Evolutionary conservation across 2,888 invertebrate species (phyloP), one percentile per base, ranked within the genome.

Genomic region (Pristionchus arcanus): DNA sequence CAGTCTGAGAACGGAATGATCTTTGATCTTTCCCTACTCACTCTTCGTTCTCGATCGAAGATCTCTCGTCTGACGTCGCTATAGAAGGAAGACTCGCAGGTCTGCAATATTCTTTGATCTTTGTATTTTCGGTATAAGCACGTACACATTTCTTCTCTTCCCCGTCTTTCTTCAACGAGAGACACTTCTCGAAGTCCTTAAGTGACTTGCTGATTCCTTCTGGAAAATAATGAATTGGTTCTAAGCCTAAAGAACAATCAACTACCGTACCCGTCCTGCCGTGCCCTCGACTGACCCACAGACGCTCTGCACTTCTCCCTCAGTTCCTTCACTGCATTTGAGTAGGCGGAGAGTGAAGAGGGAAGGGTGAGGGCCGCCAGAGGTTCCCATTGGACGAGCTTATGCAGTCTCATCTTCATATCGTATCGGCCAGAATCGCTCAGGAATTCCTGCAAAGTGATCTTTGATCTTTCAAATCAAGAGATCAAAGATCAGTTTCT

Each of bases 71-170:
- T 25, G n/a, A 63, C n/a, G 25, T 21, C 11, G n/a, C 1, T n/a
- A 25, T 63, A 63, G n/a, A 63, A 63, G n/a, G 25, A 25, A 11
- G 63, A 63, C 25, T 63, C n/a, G n/a, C 63, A 63, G n/a, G 21
- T 63, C 63, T 63, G n/a, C 25, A 63, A 63, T 63, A n/a, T n/a
- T 63, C 63, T 63, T 63, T 63, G 63, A 63, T 63, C 63, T 63
- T n/a, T 63, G 55, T 15, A 16, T 16, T 25, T 25, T 63, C 63
- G 63, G 7, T 25, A 49, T 3, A 11, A 13, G 4, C 42, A 3
- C 42, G 4, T 63, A 11, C 25, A 59, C 25, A 59, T 59, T 59
- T 55, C 55, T 21, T 21, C 25, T 11, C 25, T 63, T n/a, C 9
- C n/a, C 1, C 63, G 11, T 63, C 63, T n/a, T 63, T n/a, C 63